phyloP scores from a whole-genome alignment of 2,888 invertebrate species.

The Mythimna vitellina region DNA sequence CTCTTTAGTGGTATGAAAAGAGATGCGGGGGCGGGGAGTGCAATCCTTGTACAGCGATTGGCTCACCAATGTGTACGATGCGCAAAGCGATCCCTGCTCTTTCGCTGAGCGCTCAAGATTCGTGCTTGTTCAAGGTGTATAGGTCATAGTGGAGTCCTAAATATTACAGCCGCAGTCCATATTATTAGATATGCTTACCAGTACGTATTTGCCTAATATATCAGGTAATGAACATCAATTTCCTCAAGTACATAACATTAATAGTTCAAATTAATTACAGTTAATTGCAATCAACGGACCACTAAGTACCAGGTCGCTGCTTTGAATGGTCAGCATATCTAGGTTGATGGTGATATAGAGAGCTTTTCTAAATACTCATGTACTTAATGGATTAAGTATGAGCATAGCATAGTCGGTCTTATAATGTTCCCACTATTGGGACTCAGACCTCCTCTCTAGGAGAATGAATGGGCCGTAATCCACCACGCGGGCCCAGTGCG shows the following conservation, averaged over 20 bases:
- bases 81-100: too few species aligned
- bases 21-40: too few species aligned
- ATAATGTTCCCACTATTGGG: too few species aligned
- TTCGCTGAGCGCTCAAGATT: too few species aligned
- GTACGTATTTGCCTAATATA: slow-evolving; percentile 18
- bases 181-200: not conserved
- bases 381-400: too few species aligned
- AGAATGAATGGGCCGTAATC: too few species aligned
- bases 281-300: slow-evolving; percentile 43
- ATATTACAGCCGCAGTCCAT: not conserved
- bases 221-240: slow-evolving; percentile 22
- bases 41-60: too few species aligned
- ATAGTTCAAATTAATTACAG: slow-evolving; percentile 49
- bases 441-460: too few species aligned
- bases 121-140: not conserved
- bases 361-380: not conserved
- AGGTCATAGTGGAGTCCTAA: not conserved
- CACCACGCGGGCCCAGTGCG: too few species aligned
- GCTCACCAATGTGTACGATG: too few species aligned
- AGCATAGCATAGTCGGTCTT: too few species aligned
- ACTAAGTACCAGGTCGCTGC: slow-evolving; percentile 1
- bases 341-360: not conserved
- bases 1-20: too few species aligned
- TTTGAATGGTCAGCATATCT: slow-evolving; percentile 7
- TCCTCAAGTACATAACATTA: slow-evolving; percentile 35